Evolutionary conservation across 1,140 invertebrate genomes (phyloP).

Genomic region (Bombus sibiricus): DNA sequence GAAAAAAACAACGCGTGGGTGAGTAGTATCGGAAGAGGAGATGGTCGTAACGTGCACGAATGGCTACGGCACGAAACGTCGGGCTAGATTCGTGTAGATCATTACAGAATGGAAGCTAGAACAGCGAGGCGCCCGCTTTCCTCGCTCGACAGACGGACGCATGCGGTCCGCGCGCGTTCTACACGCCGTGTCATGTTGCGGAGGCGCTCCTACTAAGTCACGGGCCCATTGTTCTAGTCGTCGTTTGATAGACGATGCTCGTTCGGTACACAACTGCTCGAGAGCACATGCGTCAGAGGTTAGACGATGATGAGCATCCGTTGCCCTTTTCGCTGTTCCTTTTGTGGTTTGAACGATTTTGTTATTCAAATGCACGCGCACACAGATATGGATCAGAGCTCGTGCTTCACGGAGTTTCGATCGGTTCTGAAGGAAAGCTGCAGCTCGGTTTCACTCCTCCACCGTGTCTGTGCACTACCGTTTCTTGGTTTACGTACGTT

Average conservation of each 20-base stretch:
- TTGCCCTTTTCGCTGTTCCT: slow-evolving; percentile 35
- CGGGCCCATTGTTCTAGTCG: slow-evolving; percentile 69
- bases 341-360: slow-evolving; percentile 19
- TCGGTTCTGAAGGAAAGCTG: background rate
- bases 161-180: slow-evolving; percentile 48
- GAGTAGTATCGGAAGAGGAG: slow-evolving; percentile 7
- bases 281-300: slow-evolving; percentile 64
- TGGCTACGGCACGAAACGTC: slow-evolving; percentile 10
- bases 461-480: background rate
- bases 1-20: background rate
- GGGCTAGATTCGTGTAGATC: slow-evolving; percentile 54
- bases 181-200: slow-evolving; percentile 58
- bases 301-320: slow-evolving; percentile 56
- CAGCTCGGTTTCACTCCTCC: background rate
- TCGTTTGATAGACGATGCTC: slow-evolving; percentile 68
- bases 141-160: slow-evolving; percentile 51
- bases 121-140: slow-evolving; percentile 63
- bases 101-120: slow-evolving; percentile 73
- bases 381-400: slow-evolving; percentile 3
- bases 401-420: background rate
- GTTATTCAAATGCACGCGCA: slow-evolving; percentile 23
- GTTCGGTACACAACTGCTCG: slow-evolving; percentile 68
- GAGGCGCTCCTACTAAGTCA: slow-evolving; percentile 64
- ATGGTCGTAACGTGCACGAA: slow-evolving; percentile 12
- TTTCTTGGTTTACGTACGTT: background rate